Conservation (phyloP, 2,888 invertebrate species). For the Fissipunctia ypsillon region DNA sequence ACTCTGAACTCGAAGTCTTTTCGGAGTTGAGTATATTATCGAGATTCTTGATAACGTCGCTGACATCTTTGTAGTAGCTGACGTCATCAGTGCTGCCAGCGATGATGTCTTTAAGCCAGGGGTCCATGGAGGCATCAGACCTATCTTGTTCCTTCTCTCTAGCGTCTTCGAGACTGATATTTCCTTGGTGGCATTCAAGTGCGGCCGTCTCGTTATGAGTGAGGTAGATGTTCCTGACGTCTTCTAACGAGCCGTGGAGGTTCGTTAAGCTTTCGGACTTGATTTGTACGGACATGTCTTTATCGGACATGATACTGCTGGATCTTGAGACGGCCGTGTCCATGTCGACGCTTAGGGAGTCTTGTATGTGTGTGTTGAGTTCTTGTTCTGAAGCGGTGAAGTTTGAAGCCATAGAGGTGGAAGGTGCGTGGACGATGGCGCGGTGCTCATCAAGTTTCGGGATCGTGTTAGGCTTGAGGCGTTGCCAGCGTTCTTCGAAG, state of each 20-base stretch:
- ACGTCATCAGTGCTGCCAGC: conserved; percentile 91
- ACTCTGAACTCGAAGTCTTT: conserved; percentile 91
- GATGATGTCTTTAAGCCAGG: conserved; percentile 91
- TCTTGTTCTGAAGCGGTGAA: conserved; percentile 82
- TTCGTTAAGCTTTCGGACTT: conserved; percentile 91
- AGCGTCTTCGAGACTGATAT: conserved; percentile 78
- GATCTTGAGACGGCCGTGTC: conserved; percentile 84
- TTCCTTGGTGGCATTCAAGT: conserved; percentile 86
- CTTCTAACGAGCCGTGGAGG: conserved; percentile 93
- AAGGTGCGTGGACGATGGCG: conserved; percentile 85
- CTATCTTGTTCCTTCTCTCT: conserved; percentile 81
- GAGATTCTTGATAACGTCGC: conserved; percentile 92
- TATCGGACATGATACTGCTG: conserved; percentile 86
- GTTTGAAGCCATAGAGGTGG: conserved; percentile 79
- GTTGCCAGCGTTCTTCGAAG: conserved; percentile 94
- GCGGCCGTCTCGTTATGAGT: conserved; percentile 85
- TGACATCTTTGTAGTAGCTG: conserved; percentile 91
- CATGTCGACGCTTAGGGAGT: conserved; percentile 81
- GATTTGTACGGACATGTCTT: conserved; percentile 82
- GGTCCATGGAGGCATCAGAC: conserved; percentile 89
- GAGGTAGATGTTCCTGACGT: conserved; percentile 88
- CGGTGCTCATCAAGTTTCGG: conserved; percentile 90
- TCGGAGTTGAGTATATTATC: conserved; percentile 92
- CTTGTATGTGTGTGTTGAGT: conserved; percentile 77
- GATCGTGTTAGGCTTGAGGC: conserved; percentile 92